Evolutionary conservation across 1,140 invertebrate genomes (phyloP), one percentile per base, ranked within the genome.

Genomic region (Aphelinus atriplicis): DNA sequence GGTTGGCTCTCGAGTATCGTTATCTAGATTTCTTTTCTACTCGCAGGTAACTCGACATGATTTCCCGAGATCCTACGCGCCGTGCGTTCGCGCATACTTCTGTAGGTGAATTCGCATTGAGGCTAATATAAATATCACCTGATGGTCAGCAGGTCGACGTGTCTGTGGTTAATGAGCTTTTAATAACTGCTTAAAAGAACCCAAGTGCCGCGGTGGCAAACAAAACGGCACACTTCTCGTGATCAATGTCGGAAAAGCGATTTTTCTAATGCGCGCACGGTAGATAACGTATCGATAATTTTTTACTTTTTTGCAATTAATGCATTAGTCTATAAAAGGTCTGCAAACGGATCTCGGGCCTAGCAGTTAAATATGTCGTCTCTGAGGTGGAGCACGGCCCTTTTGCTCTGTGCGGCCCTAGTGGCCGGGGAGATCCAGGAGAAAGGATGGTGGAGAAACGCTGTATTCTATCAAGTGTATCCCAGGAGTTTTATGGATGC

Each of bases 381-480:
- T 61, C 48, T 78, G n/a, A n/a, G 60, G 57, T 48, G 45, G 71
- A 75, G 51, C 9, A 42, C 77, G 6, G 60, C 46, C 56, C 46
- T 81, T 4, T 53, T 81, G 42, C 45, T 81, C 1, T 65, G 80
- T 7, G n/a, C 74, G 7, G 73, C 75, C 51, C 9, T 82, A 1
- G 57, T 66, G 0, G 60, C 65, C 48, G 81, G 77, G 1, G 76
- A 82, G 67, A 85, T 86, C 45, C 53, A 79, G 83, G 78, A 87
- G 9, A 76, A 71, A 61, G 90, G 88, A 77, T 96, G 94, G 94
- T 96, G 93, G 92, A 89, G 92, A 77, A 90, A 90, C n/a, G 90
- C 90, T 0, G 87, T 92, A 6, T 90, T 95, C 75, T 95, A 96
- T 83, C 93, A 95, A 84, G 91, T 95, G 60, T 94, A 95, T 81